Base-by-base conservation (phyloP, 1,140 invertebrate species). In the Drosophila insularis region DNA sequence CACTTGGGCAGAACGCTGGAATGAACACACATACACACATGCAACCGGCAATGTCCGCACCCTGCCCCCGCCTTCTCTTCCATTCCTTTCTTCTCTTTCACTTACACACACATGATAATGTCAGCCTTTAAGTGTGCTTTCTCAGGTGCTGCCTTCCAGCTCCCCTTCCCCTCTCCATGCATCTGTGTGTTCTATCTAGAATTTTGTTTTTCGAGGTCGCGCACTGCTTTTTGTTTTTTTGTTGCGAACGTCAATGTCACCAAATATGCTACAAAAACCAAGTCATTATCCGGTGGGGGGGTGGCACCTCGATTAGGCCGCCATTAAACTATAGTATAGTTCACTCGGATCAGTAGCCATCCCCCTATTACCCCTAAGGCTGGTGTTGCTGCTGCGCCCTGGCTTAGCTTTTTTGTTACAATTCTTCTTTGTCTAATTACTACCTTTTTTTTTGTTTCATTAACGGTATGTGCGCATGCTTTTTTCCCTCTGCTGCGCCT, bases 91-190 rank as follows among this genome's bases (percentile, higher is more conserved):
- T 54, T 6, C 17, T 21, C 2, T 50, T 11, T 21, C 8, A 50
- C 43, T 17, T 19, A 50, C 17, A 21, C 43, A 64, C 70, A 71
- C 69, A 79, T 69, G 77, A 87, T 81, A 87, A 80, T 72, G 82
- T 82, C 84, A 82, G 80, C 73, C 73, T 87, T 78, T 74, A 74
- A 89, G 80, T 89, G 77, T 89, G 80, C 77, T 78, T 80, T 89
- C 73, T 76, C 84, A 89, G 84, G 84, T 89, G 85, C 70, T 82
- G 67, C 58, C 59, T 46, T 7, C 14, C 8, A 8, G 71, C 63
- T 66, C 68, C 72, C 74, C 58, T 55, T 43, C 35, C 50, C 23
- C 46, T 10, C 43, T 40, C 35, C 50, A 46, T 50, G 8, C 40
- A 56, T 68, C 32, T 54, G 19, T 17, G 23, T 43, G 71, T 89